Evolutionary conservation across 2,888 invertebrate species (phyloP), one percentile per base, ranked within the genome.

Genomic region (Galerucella nymphaeae): DNA sequence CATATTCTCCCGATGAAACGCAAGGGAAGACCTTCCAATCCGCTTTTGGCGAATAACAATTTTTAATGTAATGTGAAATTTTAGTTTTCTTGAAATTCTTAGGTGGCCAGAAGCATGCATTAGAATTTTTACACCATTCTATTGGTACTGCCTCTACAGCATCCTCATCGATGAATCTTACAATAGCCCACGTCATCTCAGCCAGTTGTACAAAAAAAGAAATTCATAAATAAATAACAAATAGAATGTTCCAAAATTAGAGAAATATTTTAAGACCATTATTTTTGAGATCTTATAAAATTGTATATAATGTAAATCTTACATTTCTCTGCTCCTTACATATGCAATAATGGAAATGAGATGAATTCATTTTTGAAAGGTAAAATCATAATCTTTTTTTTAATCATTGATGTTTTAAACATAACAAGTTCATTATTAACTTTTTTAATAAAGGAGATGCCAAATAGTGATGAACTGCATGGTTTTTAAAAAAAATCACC

Each of bases 401-500:
- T 48, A 48, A 48, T 48, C 48, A 48, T 48, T 48, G 48, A 14
- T 14, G 14, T n/a, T 48, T 48, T 13, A 48, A 14, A 48, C 48
- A 48, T 48, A 48, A 13, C n/a, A 48, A 48, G 48, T 14, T 48
- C 48, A 48, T 48, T 48, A 48, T 48, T 48, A 48, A n/a, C 48
- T 48, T 48, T 48, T 14, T 14, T 48, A 48, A 48, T 13, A 48
- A 48, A 48, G 14, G 48, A 48, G 48, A 14, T n/a, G n/a, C 48
- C 48, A 48, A 48, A 48, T 48, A 48, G 48, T 48, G 48, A 48
- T 48, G 48, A 48, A 48, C 48, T 48, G n/a, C 48, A 48, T 48
- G 13, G 48, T 48, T 48, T 48, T 48, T 48, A 14, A 48, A 48
- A 48, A 48, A 48, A 48, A 14, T 48, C 48, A 48, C 48, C 48